Evolutionary conservation across 2,888 invertebrate species (phyloP).

Genomic region (Xestobium rufovillosum): DNA sequence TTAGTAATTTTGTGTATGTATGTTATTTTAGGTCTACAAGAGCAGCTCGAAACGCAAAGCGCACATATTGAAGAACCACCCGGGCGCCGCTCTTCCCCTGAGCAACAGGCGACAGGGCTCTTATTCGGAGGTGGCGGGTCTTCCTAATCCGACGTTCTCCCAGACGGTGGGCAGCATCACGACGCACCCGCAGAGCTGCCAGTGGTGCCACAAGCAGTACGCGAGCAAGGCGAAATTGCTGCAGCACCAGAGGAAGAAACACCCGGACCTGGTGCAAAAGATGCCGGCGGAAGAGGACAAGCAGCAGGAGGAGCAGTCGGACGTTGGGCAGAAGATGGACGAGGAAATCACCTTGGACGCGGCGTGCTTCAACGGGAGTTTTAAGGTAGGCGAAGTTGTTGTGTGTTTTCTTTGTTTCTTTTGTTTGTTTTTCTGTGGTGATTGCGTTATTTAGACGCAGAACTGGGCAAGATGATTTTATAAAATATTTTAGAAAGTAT

Average conservation of each 20-base stretch:
- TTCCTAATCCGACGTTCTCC: constrained; percentile 56
- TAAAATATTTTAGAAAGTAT: no score
- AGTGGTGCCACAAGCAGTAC: constrained; percentile 82
- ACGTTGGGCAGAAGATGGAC: constrained; percentile 8
- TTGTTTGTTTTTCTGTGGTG: no score
- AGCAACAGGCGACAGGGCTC: constrained; percentile 40
- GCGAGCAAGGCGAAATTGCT: constrained; percentile 68
- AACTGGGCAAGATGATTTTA: no score
- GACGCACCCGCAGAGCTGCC: constrained; percentile 62
- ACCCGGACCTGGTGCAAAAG: constrained; percentile 43
- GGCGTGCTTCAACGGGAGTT: neutral
- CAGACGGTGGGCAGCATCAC: constrained; percentile 67
- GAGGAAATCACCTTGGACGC: constrained; percentile 9
- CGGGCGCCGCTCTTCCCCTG: constrained; percentile 61
- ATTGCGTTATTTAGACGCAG: no score
- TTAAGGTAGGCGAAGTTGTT: no score
- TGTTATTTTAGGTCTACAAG: constrained; percentile 52
- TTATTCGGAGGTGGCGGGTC: constrained; percentile 39
- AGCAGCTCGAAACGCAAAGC: constrained; percentile 77
- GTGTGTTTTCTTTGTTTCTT: no score
- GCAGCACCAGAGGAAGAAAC: constrained; percentile 61
- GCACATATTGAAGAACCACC: constrained; percentile 77
- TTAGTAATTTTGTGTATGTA: constrained; percentile 1
- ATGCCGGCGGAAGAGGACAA: constrained; percentile 9
- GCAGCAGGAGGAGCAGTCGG: constrained; percentile 4